Evolutionary conservation across 2,113 vertebrate genomes (phyloP).

Genomic region (Saiga tatarica): DNA sequence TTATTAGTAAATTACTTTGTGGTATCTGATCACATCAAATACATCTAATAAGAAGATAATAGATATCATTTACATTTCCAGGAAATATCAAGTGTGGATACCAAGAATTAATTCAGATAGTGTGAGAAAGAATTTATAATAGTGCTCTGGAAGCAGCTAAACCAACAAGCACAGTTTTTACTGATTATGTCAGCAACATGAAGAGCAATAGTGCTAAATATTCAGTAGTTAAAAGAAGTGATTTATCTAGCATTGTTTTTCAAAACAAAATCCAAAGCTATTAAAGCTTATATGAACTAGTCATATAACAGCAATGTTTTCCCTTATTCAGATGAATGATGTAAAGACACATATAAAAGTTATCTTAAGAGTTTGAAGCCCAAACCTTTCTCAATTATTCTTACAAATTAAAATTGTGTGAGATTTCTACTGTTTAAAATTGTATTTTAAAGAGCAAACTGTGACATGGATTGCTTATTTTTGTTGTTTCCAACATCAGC

Average conservation of each 20-base stretch:
- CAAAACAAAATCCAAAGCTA: slow-evolving; percentile 46
- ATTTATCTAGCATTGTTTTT: slow-evolving; percentile 22
- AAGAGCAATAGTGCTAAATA: slow-evolving; percentile 26
- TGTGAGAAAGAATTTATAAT: neutral
- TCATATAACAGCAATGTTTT: slow-evolving; percentile 9
- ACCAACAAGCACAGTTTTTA: slow-evolving; percentile 16
- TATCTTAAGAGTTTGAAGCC: neutral
- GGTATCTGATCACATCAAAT: neutral
- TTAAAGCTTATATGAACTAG: neutral
- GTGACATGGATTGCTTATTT: neutral
- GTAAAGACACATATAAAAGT: neutral
- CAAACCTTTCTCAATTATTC: neutral
- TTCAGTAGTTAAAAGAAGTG: neutral
- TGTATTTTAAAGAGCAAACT: neutral
- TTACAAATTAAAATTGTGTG: neutral
- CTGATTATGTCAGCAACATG: neutral
- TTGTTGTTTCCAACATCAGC: neutral
- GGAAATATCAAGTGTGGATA: neutral
- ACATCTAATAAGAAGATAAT: neutral
- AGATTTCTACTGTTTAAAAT: neutral
- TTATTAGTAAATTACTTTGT: neutral
- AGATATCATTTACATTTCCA: neutral
- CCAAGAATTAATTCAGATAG: neutral
- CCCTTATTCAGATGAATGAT: neutral
- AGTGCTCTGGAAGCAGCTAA: neutral